These are phyloP conservation scores for Hylyphantes graminicola DNA, from an alignment of 1,140 invertebrate species.

Conservation along the genomic window DNA sequence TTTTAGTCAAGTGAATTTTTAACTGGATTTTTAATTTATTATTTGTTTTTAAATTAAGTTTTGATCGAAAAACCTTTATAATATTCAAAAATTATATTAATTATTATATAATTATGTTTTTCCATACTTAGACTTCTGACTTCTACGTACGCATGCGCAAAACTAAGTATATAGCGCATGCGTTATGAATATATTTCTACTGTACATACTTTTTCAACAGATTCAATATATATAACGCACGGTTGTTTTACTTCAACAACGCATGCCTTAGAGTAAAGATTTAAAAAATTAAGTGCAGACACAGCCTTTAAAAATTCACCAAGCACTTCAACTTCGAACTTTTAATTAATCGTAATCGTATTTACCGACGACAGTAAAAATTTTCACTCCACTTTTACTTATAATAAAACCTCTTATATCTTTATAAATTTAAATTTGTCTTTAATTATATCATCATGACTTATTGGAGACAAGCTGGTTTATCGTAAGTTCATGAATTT, in stretches of 20 bases:
- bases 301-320: no score
- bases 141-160: not conserved
- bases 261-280: no score
- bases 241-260: no score
- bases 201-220: no score
- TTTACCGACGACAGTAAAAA: not conserved
- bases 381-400: not conserved
- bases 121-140: not conserved
- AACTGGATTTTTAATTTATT: not conserved
- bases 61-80: not conserved
- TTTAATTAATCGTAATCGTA: not conserved
- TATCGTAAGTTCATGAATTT: slow-evolving; percentile 21
- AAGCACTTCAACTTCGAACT: not conserved
- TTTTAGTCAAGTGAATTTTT: not conserved
- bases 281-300: no score
- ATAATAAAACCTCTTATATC: not conserved
- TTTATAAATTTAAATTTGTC: not conserved
- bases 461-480: slow-evolving; percentile 49
- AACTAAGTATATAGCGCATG: not conserved
- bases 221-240: no score
- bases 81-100: not conserved
- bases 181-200: no score
- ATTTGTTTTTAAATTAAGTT: not conserved
- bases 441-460: slow-evolving; percentile 19
- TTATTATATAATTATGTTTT: no score